phyloP scores from a whole-genome alignment of 2,113 vertebrate species.

The Pagrus major region DNA sequence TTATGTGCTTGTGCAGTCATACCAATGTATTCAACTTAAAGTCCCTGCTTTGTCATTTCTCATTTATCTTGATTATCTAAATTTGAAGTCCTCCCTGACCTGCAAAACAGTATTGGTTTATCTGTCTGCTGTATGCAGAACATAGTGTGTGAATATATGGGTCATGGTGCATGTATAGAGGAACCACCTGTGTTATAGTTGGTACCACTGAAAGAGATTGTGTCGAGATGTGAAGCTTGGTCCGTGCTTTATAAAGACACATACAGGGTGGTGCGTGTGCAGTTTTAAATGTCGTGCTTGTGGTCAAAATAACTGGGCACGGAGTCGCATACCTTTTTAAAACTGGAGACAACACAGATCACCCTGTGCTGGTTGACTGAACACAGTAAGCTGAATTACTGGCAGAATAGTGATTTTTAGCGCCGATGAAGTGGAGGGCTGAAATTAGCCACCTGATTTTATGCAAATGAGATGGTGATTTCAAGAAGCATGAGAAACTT shows the following conservation, averaged over 20 bases:
- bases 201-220: neutral
- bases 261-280: neutral
- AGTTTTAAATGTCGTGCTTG: slow-evolving; percentile 16
- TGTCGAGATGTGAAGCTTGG: neutral
- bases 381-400: neutral
- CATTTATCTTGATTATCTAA: neutral
- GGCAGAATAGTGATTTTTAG: neutral
- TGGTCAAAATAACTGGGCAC: neutral
- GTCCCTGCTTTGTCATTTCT: neutral
- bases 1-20: neutral
- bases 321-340: neutral
- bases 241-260: neutral
- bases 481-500: neutral
- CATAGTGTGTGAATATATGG: neutral
- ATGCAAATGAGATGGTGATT: neutral
- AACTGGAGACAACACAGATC: neutral
- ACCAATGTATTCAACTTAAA: neutral
- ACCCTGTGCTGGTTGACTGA: neutral
- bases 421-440: neutral
- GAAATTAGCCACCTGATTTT: neutral
- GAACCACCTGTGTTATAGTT: neutral
- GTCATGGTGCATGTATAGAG: neutral
- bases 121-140: neutral
- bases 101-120: neutral
- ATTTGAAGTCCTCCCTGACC: neutral